These are phyloP conservation scores for Drosophila malerkotliana DNA, from an alignment of 1,140 invertebrate species.

Conservation along the genomic window DNA sequence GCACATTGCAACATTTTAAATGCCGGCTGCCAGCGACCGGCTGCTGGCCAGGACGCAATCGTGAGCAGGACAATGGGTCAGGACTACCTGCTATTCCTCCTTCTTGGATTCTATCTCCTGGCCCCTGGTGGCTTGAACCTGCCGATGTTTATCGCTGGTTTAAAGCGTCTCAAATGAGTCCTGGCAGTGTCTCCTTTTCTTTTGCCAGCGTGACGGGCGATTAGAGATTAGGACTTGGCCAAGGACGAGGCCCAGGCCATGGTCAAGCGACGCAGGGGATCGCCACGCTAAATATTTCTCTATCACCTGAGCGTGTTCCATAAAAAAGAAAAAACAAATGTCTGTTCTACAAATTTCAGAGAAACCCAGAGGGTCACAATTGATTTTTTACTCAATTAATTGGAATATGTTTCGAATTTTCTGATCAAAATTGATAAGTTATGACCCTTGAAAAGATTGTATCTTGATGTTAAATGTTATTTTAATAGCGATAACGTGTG, in stretches of 20 bases:
- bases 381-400: constrained; percentile 15
- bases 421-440: constrained; percentile 23
- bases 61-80: constrained; percentile 68
- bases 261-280: constrained; percentile 35
- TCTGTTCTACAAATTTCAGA: constrained; percentile 39
- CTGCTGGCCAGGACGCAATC: constrained; percentile 48
- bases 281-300: constrained; percentile 36
- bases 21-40: constrained; percentile 42
- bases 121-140: constrained; percentile 50
- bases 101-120: no score
- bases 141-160: constrained; percentile 69
- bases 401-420: constrained; percentile 16
- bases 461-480: constrained; percentile 3
- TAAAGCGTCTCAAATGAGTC: constrained; percentile 74
- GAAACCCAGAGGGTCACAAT: constrained; percentile 15
- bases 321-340: constrained; percentile 40
- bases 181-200: constrained; percentile 15
- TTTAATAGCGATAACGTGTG: constrained; percentile 12
- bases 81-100: constrained; percentile 55
- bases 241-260: constrained; percentile 43
- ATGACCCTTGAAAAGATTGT: not conserved
- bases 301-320: constrained; percentile 37
- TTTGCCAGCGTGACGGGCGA: constrained; percentile 73
- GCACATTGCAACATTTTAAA: constrained; percentile 77
- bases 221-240: constrained; percentile 68